Conservation (phyloP, 2,797 vertebrate genomes). For the Dendrocincla tyrannina region DNA sequence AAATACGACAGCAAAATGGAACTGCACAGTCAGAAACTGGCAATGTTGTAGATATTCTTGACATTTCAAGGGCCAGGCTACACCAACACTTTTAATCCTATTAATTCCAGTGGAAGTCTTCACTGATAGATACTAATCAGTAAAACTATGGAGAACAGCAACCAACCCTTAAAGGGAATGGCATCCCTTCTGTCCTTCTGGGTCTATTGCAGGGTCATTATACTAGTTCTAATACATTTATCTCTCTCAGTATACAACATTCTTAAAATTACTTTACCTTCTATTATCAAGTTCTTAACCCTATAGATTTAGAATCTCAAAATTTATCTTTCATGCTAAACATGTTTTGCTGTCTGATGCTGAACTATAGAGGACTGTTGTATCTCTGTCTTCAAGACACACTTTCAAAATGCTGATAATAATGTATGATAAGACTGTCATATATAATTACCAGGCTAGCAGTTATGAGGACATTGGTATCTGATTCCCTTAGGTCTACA, state of each 20-base stretch:
- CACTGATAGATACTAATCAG: not conserved
- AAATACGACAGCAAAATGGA: not conserved
- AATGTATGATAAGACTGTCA: constrained; percentile 48
- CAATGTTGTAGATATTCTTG: not conserved
- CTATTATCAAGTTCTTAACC: not conserved
- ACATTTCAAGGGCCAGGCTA: not conserved
- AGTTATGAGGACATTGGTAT: constrained; percentile 34
- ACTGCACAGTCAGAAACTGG: not conserved
- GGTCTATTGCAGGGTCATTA: not conserved
- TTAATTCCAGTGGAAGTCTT: constrained; percentile 6
- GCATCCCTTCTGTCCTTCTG: not conserved
- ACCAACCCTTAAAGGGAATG: not conserved
- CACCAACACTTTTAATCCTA: not conserved
- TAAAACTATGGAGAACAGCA: not conserved
- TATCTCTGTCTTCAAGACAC: not conserved
- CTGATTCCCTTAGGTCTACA: constrained; percentile 52
- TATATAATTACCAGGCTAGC: constrained; percentile 47
- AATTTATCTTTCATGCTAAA: not conserved
- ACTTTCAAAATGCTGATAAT: constrained; percentile 51
- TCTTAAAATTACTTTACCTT: not conserved
- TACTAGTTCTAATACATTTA: constrained; percentile 14
- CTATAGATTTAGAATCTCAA: not conserved
- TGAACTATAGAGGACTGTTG: not conserved
- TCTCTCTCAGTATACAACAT: not conserved
- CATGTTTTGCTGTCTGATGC: not conserved